phyloP scores from a whole-genome alignment of 2,113 vertebrate genomes.

The Eurystomus gularis region DNA sequence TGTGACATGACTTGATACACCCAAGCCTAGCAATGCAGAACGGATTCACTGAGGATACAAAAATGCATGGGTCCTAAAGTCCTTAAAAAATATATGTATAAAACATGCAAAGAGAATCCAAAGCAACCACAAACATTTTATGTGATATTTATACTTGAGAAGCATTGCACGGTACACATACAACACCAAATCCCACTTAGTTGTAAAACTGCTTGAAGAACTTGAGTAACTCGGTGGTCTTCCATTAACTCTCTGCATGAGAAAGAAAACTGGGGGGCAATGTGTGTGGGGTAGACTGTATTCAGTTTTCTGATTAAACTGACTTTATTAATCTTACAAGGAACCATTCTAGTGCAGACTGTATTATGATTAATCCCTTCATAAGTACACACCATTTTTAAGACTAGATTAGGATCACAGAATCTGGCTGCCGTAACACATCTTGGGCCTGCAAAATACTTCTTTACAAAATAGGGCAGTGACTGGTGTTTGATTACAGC shows the following conservation, averaged over 20 bases:
- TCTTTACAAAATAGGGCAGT: not conserved
- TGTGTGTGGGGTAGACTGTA: not conserved
- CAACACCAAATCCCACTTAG: not conserved
- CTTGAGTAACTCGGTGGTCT: not conserved
- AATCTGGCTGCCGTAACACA: not conserved
- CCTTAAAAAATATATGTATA: not conserved
- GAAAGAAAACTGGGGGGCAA: not conserved
- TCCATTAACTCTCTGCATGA: not conserved
- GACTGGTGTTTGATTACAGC: not conserved
- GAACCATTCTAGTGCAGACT: not conserved
- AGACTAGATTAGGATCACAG: not conserved
- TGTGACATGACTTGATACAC: accelerated
- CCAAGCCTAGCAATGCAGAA: not conserved
- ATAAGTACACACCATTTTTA: not conserved
- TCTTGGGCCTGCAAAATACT: not conserved
- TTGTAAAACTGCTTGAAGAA: not conserved
- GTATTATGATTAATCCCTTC: not conserved
- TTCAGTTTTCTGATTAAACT: not conserved
- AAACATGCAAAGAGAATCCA: not conserved
- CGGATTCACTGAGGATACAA: not conserved
- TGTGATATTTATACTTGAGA: not conserved
- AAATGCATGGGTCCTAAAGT: not conserved
- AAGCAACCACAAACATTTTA: not conserved
- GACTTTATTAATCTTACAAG: not conserved
- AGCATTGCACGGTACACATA: not conserved